Evolutionary conservation across 2,888 invertebrate genomes (phyloP).

Genomic region (Trissonchulus sp.): DNA sequence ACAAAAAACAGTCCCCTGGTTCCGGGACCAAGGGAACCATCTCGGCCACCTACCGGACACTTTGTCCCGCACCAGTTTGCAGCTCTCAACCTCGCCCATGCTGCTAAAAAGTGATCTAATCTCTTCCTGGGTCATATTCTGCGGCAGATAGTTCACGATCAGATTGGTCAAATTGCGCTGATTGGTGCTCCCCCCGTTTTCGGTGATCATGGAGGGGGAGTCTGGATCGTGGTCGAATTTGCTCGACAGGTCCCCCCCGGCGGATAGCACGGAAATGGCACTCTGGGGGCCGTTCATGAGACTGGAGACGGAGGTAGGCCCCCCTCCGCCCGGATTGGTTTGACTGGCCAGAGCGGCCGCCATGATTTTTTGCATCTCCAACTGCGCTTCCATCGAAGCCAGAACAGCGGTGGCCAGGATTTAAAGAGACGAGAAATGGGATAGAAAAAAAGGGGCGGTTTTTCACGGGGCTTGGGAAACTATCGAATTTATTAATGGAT

Average conservation of each 20-base stretch:
- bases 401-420: too few relatives aligned
- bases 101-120: conserved; percentile 94
- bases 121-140: conserved; percentile 99
- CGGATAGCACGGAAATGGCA: neutral
- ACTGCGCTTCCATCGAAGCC: neutral
- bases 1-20: too few relatives aligned
- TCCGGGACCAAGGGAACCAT: too few relatives aligned
- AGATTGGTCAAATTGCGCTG: conserved; percentile 70
- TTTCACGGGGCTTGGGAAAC: too few relatives aligned
- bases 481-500: too few relatives aligned
- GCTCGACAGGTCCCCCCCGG: neutral
- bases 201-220: neutral
- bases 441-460: too few relatives aligned
- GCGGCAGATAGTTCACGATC: conserved; percentile 98
- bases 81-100: conserved; percentile 97
- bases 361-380: neutral
- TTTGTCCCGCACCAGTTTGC: conserved; percentile 97
- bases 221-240: neutral
- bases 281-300: neutral
- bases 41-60: conserved; percentile 76
- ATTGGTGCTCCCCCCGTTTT: neutral
- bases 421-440: too few relatives aligned
- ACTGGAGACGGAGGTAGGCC: neutral
- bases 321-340: neutral
- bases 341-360: neutral